Conservation (phyloP, 2,113 vertebrate genomes). For the Halcyon malimbica region DNA sequence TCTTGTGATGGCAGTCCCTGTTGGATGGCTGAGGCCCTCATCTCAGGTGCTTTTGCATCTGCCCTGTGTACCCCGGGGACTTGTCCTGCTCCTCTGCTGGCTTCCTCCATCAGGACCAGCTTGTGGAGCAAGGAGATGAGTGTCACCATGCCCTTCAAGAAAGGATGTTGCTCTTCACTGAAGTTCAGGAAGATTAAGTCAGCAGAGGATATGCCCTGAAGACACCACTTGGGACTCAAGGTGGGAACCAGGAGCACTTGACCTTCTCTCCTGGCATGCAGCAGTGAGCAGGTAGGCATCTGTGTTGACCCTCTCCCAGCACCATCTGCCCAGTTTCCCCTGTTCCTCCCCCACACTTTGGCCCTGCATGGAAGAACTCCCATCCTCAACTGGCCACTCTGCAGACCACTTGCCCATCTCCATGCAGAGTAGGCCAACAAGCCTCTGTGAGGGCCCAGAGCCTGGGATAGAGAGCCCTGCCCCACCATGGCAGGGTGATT, state of each 20-base stretch:
- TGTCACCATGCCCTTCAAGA: background rate
- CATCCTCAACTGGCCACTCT: background rate
- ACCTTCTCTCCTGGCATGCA: background rate
- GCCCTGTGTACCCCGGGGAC: rapidly evolving
- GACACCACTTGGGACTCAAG: background rate
- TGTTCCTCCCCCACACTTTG: background rate
- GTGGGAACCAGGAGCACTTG: rapidly evolving
- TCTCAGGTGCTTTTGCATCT: background rate
- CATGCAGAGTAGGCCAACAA: background rate
- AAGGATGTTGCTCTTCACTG: background rate
- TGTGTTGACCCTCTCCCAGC: background rate
- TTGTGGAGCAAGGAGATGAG: background rate
- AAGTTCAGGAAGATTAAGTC: background rate
- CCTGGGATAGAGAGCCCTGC: background rate
- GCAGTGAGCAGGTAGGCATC: background rate
- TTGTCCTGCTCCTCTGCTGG: background rate
- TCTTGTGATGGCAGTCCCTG: background rate
- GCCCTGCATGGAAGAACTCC: background rate
- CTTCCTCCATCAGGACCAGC: background rate
- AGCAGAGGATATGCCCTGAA: background rate
- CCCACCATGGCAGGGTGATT: rapidly evolving
- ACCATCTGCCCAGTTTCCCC: background rate
- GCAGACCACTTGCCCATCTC: background rate
- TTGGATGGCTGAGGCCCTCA: background rate
- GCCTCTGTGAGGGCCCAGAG: background rate